Evolutionary conservation across 2,888 invertebrate species (phyloP), one percentile per base, ranked within the genome.

Genomic region (Erebia aethiops): DNA sequence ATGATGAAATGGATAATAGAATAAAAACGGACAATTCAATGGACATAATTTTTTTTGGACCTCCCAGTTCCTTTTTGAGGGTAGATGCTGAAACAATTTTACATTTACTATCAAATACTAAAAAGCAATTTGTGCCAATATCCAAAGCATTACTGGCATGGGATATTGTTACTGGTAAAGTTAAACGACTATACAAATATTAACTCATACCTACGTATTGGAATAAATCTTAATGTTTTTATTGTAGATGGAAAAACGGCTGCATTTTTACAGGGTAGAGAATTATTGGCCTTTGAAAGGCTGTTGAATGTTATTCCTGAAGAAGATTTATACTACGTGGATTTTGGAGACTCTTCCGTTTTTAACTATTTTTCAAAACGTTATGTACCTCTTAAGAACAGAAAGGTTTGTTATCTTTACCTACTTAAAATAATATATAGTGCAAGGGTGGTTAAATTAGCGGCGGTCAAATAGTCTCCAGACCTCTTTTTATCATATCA

Each of bases 21-120:
- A 76, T 87, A 62, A 78, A 69, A 75, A 74, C 80, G 51, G 87
- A 85, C 64, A 81, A 84, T 72, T 91, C 92, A 1, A 90, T 93
- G 89, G 84, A 92, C 74, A 88, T 91, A 78, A 87, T 93, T 61
- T 92, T 85, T 76, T 92, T 89, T 74, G 92, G 92, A 21, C 90
- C 92, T 2, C 77, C 88, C 0, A 82, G 77, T 70, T 86, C 90
- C 2, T 92, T 92, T 75, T 79, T 92, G 76, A 84, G 93, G 76
- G 75, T 93, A 2, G 92, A 92, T 74, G 56, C 92, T 10, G 92
- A 93, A 78, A 83, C 88, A 9, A 81, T 93, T 65, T 80, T 93
- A 58, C 92, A 91, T 70, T 81, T 93, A 69, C 76, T 93, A 9
- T 79, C 80, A 49, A 73, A 87, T 58, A 90, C 88, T 14, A 87